A percentile compares a stretch with the other conserved stretches of the same genome.
Evolutionary conservation across 2,113 vertebrate genomes (phyloP).

Genomic region (Aphelocoma coerulescens): DNA sequence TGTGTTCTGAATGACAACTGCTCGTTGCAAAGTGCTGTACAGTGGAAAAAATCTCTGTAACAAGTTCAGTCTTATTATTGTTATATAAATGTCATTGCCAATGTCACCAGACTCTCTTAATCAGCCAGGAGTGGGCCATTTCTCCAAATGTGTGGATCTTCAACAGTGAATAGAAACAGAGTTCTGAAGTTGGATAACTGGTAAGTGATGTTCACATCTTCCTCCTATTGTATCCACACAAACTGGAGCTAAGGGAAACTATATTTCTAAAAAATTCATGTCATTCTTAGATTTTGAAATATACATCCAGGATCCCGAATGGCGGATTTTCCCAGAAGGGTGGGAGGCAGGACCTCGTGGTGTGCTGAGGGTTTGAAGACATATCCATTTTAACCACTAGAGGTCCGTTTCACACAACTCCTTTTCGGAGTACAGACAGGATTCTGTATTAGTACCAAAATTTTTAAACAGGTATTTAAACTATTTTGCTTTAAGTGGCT

Average conservation of each 20-base stretch:
- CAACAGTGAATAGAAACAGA: neutral
- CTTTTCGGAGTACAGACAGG: neutral
- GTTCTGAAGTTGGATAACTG: neutral
- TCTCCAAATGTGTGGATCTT: neutral
- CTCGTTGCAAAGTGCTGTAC: fast-evolving
- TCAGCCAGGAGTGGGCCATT: neutral
- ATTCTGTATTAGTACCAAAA: neutral
- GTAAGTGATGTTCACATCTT: neutral
- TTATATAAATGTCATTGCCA: neutral
- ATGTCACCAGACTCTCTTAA: neutral
- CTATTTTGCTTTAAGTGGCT: neutral
- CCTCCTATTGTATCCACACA: neutral
- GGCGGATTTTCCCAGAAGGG: fast-evolving
- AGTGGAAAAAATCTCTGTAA: neutral
- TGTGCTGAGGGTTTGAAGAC: neutral
- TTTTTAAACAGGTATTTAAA: neutral
- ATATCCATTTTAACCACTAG: neutral
- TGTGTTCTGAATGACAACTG: neutral
- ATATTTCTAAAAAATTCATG: neutral
- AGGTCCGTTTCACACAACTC: neutral
- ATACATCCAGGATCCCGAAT: neutral
- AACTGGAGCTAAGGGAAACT: neutral
- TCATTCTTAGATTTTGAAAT: neutral
- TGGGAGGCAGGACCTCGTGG: fast-evolving
- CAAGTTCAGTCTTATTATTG: neutral